Conservation (phyloP, 2,888 invertebrate species). For the Eremobia ochroleuca region DNA sequence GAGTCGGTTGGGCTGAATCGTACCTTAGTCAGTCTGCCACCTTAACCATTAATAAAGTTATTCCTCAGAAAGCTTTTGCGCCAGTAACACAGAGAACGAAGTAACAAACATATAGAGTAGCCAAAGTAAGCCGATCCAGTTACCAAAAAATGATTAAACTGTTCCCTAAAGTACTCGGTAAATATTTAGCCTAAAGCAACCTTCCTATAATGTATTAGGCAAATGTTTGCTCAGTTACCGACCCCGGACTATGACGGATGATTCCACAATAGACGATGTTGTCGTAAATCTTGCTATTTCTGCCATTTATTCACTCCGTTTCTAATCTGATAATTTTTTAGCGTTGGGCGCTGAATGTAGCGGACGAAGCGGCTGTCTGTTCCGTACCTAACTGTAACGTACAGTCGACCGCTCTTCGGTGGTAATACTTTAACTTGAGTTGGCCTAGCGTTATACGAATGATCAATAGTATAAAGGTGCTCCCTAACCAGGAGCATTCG, state of each 20-base stretch:
- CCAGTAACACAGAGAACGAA: background rate
- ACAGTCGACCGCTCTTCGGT: background rate
- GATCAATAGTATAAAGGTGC: too few relatives aligned
- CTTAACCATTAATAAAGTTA: background rate
- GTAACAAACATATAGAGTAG: constrained; percentile 6
- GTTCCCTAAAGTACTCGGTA: constrained; percentile 47
- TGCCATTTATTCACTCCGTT: constrained; percentile 60
- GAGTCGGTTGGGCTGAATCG: too few relatives aligned
- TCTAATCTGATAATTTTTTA: constrained; percentile 78
- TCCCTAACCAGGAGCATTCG: too few relatives aligned
- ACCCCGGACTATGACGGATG: constrained; percentile 69
- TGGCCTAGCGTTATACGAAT: background rate
- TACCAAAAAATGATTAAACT: constrained; percentile 61
- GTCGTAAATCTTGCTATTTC: constrained; percentile 72
- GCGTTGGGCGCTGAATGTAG: constrained; percentile 37
- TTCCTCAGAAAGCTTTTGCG: background rate
- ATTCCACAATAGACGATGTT: constrained; percentile 45
- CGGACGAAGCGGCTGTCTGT: background rate
- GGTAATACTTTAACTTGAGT: background rate
- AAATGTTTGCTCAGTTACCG: constrained; percentile 69
- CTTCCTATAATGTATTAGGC: constrained; percentile 69
- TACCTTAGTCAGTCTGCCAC: background rate
- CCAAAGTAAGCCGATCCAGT: constrained; percentile 43
- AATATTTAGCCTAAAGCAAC: constrained; percentile 58
- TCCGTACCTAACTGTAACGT: background rate